Conservation (phyloP, 1,140 invertebrate species). For the Nomia melanderi region DNA sequence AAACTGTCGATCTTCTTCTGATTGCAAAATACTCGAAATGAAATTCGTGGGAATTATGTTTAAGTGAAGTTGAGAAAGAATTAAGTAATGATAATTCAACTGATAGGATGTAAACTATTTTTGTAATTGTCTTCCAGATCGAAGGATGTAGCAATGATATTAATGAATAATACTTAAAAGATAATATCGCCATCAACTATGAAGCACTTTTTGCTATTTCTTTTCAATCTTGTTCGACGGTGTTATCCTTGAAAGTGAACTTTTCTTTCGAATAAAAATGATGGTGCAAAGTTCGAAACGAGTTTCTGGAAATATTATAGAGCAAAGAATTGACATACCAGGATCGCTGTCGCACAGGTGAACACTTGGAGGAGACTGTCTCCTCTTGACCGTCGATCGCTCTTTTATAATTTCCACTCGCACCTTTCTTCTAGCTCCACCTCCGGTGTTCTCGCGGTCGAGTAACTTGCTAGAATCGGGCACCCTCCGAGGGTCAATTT, state of each 20-base stretch:
- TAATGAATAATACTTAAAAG: not conserved
- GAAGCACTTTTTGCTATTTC: not conserved
- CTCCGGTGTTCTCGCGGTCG: constrained; percentile 18
- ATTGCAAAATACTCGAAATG: too few relatives aligned
- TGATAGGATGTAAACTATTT: too few relatives aligned
- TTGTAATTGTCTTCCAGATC: too few relatives aligned
- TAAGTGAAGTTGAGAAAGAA: too few relatives aligned
- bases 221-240: not conserved
- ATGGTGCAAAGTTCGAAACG: not conserved
- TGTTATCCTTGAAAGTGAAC: not conserved
- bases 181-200: not conserved
- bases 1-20: too few relatives aligned
- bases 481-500: constrained; percentile 32
- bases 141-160: too few relatives aligned
- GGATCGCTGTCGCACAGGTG: constrained; percentile 60
- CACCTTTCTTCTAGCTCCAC: constrained; percentile 58
- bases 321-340: constrained; percentile 57
- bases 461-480: not conserved
- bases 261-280: not conserved
- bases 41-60: too few relatives aligned
- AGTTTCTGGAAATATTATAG: not conserved
- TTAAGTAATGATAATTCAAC: too few relatives aligned
- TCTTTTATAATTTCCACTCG: constrained; percentile 77
- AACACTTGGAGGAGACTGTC: constrained; percentile 71
- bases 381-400: constrained; percentile 60